phyloP scores from a whole-genome alignment of 2,888 invertebrate species.

The Pristionchus mayeri region DNA sequence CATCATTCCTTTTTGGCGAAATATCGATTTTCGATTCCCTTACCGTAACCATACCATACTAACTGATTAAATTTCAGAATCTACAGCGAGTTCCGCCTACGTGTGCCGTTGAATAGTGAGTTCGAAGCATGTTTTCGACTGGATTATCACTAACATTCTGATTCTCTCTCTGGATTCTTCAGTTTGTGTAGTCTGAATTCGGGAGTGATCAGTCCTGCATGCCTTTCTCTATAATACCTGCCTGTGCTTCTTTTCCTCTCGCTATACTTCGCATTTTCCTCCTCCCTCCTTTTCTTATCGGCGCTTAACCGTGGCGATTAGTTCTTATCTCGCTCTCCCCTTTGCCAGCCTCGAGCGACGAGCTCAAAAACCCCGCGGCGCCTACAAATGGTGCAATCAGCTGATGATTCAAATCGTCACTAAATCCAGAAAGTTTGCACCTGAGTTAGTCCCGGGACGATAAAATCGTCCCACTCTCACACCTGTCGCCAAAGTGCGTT shows the following conservation, averaged over 20 bases:
- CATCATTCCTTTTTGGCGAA: not conserved
- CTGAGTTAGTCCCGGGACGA: not conserved
- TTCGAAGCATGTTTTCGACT: too few species aligned
- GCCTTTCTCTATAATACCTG: not conserved
- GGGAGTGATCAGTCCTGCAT: too few species aligned
- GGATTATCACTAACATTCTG: too few species aligned
- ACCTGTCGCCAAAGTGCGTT: conserved; percentile 14
- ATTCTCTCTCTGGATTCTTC: too few species aligned
- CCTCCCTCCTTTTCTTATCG: conserved; percentile 11
- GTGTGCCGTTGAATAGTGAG: not conserved
- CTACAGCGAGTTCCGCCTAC: not conserved
- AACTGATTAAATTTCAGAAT: not conserved
- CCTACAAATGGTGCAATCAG: not conserved
- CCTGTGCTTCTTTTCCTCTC: not conserved
- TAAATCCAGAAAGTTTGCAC: not conserved
- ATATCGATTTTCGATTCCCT: not conserved
- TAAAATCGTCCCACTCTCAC: not conserved
- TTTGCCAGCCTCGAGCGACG: not conserved
- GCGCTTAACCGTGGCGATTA: too few species aligned
- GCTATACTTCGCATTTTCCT: conserved; percentile 29
- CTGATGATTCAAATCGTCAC: conserved; percentile 8
- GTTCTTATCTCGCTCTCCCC: not conserved
- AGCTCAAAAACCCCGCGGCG: conserved; percentile 15
- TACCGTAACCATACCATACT: not conserved
- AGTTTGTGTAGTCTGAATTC: too few species aligned